Base-by-base conservation (phyloP, 2,888 invertebrate species). In the Ochlodes sylvanus region DNA sequence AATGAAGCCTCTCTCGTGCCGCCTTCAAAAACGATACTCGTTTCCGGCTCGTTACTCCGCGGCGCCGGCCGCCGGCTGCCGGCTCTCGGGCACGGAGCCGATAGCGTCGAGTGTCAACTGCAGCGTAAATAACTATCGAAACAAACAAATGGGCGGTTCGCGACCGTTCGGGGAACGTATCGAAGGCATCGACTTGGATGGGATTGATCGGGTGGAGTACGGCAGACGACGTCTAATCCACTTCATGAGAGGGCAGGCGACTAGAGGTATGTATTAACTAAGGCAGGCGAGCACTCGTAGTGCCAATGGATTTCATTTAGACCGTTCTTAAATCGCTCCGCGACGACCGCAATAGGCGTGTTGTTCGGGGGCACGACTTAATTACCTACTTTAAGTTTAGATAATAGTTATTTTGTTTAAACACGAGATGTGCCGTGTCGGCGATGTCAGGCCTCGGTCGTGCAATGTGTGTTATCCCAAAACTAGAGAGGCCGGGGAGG, bases 1-100 rank as follows among this genome's bases (percentile, higher is more conserved):
- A 63, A 41, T 63, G 41, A 54, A 54, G 52, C 17, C 42, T 27
- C 63, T 32, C 17, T 54, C 17, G 21, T 42, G 54, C 38, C 32
- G 54, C 7, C n/a, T 42, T 63, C 44, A 42, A 15, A 55, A 55
- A 55, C 15, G 15, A 55, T 61, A 14, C 47, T n/a, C 32, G 27
- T 14, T 17, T n/a, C 32, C 7, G 27, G 47, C 21, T 10, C 47
- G 60, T 47, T 19, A 12, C 27, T 32, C 27, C 32, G 19, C 14
- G 21, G 14, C 50, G 34, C 17, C 7, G 47, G 27, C 27, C 7
- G 34, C 34, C 34, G 34, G 7, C 34, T 2, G 10, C 32, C 41
- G 32, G 34, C 47, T 19, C 50, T 38, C 17, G n/a, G 50, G 15
- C 55, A 55, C 55, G 32, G 9, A 38, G 5, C 17, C 34, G 17